Evolutionary conservation across 1,140 invertebrate species (phyloP).

Genomic region (Caenorhabditis remanei): DNA sequence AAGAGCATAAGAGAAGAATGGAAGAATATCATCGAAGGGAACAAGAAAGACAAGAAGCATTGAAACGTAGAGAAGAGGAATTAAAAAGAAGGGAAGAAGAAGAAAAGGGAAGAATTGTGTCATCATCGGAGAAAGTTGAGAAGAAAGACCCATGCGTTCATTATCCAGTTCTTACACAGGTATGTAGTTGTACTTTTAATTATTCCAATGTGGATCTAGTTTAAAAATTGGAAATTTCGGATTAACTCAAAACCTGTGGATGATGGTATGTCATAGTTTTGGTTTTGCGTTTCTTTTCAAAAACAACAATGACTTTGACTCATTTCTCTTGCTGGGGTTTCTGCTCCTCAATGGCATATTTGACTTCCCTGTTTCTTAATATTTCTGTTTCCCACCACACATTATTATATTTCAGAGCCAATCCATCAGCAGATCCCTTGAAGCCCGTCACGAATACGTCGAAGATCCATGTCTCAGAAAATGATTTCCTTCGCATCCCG

Average conservation of each 20-base stretch:
- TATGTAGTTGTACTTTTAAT: neutral
- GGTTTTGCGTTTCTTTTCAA: neutral
- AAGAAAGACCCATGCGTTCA: constrained; percentile 32
- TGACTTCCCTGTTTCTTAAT: too few relatives aligned
- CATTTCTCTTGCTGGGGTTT: too few relatives aligned
- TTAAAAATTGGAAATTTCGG: too few relatives aligned
- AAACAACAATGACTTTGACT: too few relatives aligned
- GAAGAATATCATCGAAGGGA: constrained; percentile 50
- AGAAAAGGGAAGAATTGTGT: constrained; percentile 3
- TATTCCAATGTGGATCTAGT: too few relatives aligned
- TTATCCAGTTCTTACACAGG: constrained; percentile 32
- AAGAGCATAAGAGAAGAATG: constrained; percentile 53
- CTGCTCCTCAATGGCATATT: too few relatives aligned
- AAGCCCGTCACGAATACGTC: constrained; percentile 17
- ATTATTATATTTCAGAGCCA: constrained; percentile 4
- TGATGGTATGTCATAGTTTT: constrained; percentile 11
- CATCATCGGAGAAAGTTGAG: constrained; percentile 24
- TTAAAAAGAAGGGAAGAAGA: constrained; percentile 28
- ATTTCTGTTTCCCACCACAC: too few relatives aligned
- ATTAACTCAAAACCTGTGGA: too few relatives aligned
- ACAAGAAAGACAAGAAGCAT: constrained; percentile 43
- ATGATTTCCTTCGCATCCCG: neutral
- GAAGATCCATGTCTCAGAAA: constrained; percentile 46
- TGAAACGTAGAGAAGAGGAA: constrained; percentile 23
- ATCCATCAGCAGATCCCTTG: constrained; percentile 20